Evolutionary conservation across 2,888 invertebrate genomes (phyloP), one percentile per base, ranked within the genome.

Genomic region (Autographa gamma): DNA sequence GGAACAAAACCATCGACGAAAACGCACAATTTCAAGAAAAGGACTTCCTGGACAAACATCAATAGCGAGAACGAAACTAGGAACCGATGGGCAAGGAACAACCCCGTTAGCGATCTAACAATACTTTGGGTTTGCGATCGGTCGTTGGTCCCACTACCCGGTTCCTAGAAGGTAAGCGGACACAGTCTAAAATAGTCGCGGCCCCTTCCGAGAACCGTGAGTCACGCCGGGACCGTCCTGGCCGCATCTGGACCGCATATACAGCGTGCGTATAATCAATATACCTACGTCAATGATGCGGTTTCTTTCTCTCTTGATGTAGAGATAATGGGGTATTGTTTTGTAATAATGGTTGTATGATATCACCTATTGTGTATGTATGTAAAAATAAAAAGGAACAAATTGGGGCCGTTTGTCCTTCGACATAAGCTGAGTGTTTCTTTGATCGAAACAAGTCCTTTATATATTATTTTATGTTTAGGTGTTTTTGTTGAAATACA

Each of bases 141-240:
- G 95, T 95, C 95, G 94, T 95, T 94, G 95, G 95, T 95, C 95
- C 90, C 94, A 89, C 86, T 85, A 89, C 88, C 88, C 90, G 90
- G 89, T 95, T 95, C 95, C 93, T 93, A 95, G 95, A 95, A 95
- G 92, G 95, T 93, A 94, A 94, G 94, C 95, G 95, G 94, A 95
- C 95, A 93, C 95, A 93, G 89, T 92, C 93, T 92, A 93, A 95
- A 95, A 95, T 95, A 95, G 94, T 92, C 90, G 85, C 92, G 92
- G 92, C 93, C 92, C 91, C 93, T 95, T 95, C 95, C 92, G 92
- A 93, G 94, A 92, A 91, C 83, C 86, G 86, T 95, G 95, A 95
- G 73, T 95, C 95, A 95, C 79, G 71, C 76, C 91, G 92, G 93
- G 93, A 93, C 92, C 84, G 92, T 90, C 92, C 92, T 88, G 88